Percentiles rank a stretch among this genome's conserved stretches.
phyloP scores from a whole-genome alignment of 64 coral and sea anemone species.

The Astreopora myriophthalma region DNA sequence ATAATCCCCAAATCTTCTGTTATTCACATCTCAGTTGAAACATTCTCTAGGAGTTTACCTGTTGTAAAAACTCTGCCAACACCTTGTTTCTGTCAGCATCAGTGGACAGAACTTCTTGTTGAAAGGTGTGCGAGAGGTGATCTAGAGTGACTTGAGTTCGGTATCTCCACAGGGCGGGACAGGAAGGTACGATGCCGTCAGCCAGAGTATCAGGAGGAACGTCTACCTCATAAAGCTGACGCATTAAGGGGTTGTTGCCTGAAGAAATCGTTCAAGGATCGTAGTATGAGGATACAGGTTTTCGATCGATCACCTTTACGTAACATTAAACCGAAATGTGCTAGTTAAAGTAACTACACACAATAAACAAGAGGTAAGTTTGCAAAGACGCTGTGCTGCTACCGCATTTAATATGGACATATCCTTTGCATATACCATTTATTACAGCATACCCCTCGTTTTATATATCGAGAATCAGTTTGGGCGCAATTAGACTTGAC shows the following conservation, averaged over 20 bases:
- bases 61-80: conserved; percentile 59
- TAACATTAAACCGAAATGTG: too few species aligned
- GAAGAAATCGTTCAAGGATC: not conserved
- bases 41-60: too few species aligned
- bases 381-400: too few species aligned
- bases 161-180: conserved; percentile 65
- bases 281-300: not conserved
- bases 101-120: conserved; percentile 48
- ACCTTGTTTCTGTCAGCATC: conserved; percentile 50
- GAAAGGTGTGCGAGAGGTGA: conserved; percentile 71
- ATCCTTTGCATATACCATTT: too few species aligned
- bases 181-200: conserved; percentile 32
- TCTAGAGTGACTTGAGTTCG: conserved; percentile 67
- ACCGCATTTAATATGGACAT: too few species aligned
- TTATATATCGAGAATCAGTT: too few species aligned
- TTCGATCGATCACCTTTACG: not conserved
- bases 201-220: conserved; percentile 24
- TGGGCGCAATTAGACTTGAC: too few species aligned
- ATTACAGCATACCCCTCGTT: too few species aligned
- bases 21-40: too few species aligned
- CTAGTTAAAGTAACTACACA: too few species aligned
- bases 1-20: too few species aligned
- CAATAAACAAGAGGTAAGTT: too few species aligned
- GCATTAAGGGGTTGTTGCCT: conserved; percentile 77
- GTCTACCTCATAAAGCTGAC: conserved; percentile 76